phyloP scores from a whole-genome alignment of 2,797 vertebrate genomes.

The Otolemur crassicaudatus region DNA sequence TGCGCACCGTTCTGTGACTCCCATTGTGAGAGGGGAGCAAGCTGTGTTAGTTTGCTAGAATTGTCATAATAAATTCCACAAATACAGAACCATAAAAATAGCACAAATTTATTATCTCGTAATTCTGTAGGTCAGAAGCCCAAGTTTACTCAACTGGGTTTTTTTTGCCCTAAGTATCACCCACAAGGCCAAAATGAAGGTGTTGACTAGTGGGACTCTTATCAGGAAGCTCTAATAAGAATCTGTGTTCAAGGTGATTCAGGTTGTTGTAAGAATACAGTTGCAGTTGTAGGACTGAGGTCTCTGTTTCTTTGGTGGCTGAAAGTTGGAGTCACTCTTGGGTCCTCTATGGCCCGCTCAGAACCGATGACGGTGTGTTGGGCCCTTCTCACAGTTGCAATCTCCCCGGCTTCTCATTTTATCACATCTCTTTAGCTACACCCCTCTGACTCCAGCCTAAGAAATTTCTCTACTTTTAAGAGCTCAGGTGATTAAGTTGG shows the following conservation, averaged over 20 bases:
- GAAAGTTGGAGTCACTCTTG: background rate
- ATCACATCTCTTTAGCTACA: background rate
- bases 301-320: background rate
- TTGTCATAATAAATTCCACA: background rate
- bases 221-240: background rate
- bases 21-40: background rate
- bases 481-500: background rate
- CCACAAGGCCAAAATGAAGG: constrained; percentile 3
- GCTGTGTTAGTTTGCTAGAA: background rate
- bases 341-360: background rate
- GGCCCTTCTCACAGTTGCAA: background rate
- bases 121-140: background rate
- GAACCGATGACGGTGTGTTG: background rate
- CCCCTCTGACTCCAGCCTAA: background rate
- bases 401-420: background rate
- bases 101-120: background rate
- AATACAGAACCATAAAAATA: background rate
- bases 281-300: background rate
- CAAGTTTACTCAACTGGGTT: background rate
- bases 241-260: background rate
- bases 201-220: background rate
- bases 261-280: background rate
- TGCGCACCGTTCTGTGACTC: background rate
- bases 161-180: background rate
- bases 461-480: background rate